A percentile compares a stretch with the other conserved stretches of the same genome.
phyloP scores from a whole-genome alignment of 2,797 vertebrate genomes.

The Sebastes hubbsi region DNA sequence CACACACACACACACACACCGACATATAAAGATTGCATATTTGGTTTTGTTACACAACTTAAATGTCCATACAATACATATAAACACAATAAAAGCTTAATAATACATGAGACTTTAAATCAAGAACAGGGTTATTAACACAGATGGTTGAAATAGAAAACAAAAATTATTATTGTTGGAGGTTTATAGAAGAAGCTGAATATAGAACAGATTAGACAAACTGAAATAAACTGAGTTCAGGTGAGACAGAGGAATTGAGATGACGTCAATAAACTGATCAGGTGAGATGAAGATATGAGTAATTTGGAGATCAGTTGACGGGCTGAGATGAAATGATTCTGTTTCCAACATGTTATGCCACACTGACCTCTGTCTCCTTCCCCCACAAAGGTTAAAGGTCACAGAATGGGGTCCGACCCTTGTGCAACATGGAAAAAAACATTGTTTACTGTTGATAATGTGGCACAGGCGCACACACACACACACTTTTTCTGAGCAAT shows the following conservation, averaged over 20 bases:
- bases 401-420: constrained; percentile 4
- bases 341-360: neutral
- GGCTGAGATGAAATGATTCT: neutral
- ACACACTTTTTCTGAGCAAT: neutral
- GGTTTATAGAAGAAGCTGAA: neutral
- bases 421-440: constrained; percentile 8
- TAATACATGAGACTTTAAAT: neutral
- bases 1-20: neutral
- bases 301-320: neutral
- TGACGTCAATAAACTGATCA: neutral
- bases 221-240: neutral
- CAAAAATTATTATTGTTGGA: neutral
- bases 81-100: neutral
- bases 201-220: neutral
- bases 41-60: neutral
- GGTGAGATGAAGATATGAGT: neutral
- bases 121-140: neutral
- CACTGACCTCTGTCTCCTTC: neutral
- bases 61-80: neutral
- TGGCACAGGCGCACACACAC: neutral
- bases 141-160: neutral
- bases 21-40: neutral
- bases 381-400: constrained; percentile 42
- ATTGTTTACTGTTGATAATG: constrained; percentile 9
- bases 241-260: neutral